Percentiles rank a stretch among this genome's conserved stretches.
Evolutionary conservation across 2,113 vertebrate genomes (phyloP).

Genomic region (Brachyistius frenatus): DNA sequence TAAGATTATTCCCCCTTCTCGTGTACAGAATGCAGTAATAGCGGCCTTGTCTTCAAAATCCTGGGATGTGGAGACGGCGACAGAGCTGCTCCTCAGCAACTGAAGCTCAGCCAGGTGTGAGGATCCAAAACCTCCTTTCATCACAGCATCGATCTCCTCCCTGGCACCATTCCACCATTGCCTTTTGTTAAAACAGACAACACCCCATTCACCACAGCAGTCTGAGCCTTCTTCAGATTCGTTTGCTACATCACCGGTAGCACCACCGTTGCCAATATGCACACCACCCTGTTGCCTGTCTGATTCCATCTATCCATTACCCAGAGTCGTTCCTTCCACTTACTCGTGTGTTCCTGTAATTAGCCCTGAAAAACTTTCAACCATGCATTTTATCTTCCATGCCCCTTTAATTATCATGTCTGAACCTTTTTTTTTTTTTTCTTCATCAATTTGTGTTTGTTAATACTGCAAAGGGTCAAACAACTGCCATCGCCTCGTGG

Average conservation of each 20-base stretch:
- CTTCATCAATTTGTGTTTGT: not conserved
- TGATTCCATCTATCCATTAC: constrained; percentile 13
- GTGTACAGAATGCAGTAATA: constrained; percentile 96
- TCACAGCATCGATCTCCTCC: constrained; percentile 78
- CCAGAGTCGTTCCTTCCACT: constrained; percentile 5
- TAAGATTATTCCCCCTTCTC: constrained; percentile 15
- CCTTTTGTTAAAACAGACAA: constrained; percentile 58
- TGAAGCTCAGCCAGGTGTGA: constrained; percentile 85
- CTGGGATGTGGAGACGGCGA: constrained; percentile 98
- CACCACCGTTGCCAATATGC: constrained; percentile 48
- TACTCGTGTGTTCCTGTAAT: constrained; percentile 22
- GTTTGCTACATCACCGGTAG: constrained; percentile 54
- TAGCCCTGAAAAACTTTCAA: constrained; percentile 7
- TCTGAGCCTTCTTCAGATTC: constrained; percentile 53
- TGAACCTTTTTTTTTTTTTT: not conserved
- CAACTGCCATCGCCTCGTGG: constrained; percentile 30
- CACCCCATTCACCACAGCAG: constrained; percentile 44
- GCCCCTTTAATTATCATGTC: constrained; percentile 12
- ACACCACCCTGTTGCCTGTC: constrained; percentile 54
- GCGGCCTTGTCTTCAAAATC: constrained; percentile 99
- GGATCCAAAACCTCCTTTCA: constrained; percentile 69
- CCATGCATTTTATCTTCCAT: constrained; percentile 46
- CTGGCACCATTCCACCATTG: constrained; percentile 84
- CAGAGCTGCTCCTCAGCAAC: constrained; percentile 99
- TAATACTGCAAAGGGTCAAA: constrained; percentile 32